Base-by-base conservation (phyloP, 1,140 invertebrate species). In the Drosophila novamexicana region DNA sequence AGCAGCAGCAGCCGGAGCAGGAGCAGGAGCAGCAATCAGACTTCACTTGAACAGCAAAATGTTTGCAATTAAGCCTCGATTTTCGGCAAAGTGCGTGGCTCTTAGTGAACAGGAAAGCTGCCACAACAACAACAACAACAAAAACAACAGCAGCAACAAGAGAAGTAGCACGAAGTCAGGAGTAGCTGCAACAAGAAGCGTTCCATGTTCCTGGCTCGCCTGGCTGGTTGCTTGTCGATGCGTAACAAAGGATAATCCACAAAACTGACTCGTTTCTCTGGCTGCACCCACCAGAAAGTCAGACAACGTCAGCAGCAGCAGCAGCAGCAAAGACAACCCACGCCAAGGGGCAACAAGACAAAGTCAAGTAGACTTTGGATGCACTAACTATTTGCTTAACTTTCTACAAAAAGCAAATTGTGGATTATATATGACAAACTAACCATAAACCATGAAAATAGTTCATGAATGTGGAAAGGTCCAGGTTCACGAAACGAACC, bases 201-300 rank as follows among this genome's bases (percentile, higher is more conserved):
- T 36, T 65, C 58, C 69, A 84, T 88, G 84, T 88, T 90, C 54
- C 49, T 40, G 34, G 32, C 42, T 57, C 42, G 58, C 66, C 22
- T 29, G 34, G 22, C 42, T 57, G 45, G 58, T 63, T 67, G 77
- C 79, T 88, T 84, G 84, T 84, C 80, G 84, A 88, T 88, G 74
- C 62, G 77, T 79, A 88, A 90, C 84, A 88, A 88, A 88, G 84
- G 84, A 88, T 88, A 90, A 88, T 90, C 84, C 84, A 78, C 63
- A 78, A 57, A 62, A 75, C 70, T 53, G 68, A 64, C 68, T 70
- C 59, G 37, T 42, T 70, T 54, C 44, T 39, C 59, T 45, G 53
- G 81, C 82, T 89, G 79, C 79, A 79, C 79, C 83, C 84, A 89
- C 72, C 62, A 77, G 42, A 50, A 67, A 79, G 44, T 54, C 67